Evolutionary conservation across 2,888 invertebrate genomes (phyloP).

Genomic region (Acleris laterana): DNA sequence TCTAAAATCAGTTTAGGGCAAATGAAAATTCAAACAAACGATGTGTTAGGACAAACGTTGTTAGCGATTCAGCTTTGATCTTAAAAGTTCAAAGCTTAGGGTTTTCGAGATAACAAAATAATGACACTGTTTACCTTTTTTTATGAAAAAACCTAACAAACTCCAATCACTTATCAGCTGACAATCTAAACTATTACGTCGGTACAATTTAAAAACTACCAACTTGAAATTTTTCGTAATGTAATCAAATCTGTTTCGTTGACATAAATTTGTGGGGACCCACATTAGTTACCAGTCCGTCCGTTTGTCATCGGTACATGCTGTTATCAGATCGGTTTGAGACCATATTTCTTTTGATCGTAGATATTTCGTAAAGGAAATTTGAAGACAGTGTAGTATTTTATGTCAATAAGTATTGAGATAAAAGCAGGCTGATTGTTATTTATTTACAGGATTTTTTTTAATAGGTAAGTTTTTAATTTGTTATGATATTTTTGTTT

Average conservation of each 20-base stretch:
- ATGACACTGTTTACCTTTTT: too few species aligned
- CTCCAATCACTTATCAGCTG: constrained; percentile 49
- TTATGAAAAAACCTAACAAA: constrained; percentile 43
- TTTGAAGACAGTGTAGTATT: constrained; percentile 35
- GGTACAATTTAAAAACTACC: constrained; percentile 59
- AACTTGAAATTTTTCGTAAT: constrained; percentile 53
- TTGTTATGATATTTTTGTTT: too few species aligned
- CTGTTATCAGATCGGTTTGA: constrained; percentile 50
- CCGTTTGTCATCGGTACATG: constrained; percentile 59
- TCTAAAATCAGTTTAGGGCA: too few species aligned
- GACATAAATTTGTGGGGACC: constrained; percentile 68
- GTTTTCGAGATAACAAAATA: too few species aligned
- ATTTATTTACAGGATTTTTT: too few species aligned
- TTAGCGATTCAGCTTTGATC: too few species aligned
- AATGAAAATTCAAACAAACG: too few species aligned
- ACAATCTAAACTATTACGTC: constrained; percentile 60
- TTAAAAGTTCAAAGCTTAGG: too few species aligned
- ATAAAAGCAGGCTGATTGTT: too few species aligned
- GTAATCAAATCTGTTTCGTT: constrained; percentile 66
- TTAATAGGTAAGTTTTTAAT: too few species aligned
- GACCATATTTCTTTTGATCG: constrained; percentile 47
- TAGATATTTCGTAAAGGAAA: constrained; percentile 23
- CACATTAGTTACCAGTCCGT: constrained; percentile 58
- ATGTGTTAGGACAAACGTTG: too few species aligned
- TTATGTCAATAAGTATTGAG: not conserved